Evolutionary conservation across 2,797 vertebrate genomes (phyloP).

Genomic region (Sciurus carolinensis): DNA sequence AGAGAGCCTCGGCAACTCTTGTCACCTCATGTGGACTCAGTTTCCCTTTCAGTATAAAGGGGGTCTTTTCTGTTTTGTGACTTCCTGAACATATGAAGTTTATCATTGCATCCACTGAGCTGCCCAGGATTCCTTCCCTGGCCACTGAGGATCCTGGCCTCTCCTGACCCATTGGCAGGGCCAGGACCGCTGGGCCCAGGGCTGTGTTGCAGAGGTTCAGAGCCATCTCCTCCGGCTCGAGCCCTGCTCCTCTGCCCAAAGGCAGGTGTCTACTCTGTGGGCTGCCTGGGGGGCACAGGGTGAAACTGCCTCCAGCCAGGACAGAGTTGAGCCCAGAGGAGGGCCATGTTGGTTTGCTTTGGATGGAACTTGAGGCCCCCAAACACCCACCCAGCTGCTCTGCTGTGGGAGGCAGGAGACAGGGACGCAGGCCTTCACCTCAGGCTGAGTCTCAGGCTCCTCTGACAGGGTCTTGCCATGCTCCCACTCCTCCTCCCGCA

Average conservation of each 20-base stretch:
- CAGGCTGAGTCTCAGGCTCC: not conserved
- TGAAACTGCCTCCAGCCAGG: not conserved
- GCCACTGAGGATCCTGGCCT: not conserved
- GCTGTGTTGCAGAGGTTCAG: not conserved
- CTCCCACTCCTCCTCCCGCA: not conserved
- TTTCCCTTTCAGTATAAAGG: not conserved
- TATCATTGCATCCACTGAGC: not conserved
- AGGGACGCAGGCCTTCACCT: not conserved
- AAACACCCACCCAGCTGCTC: not conserved
- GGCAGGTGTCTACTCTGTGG: not conserved
- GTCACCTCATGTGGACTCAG: not conserved
- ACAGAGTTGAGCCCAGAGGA: not conserved
- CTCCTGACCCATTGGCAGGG: not conserved
- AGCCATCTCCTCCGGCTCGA: not conserved
- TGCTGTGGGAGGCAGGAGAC: not conserved
- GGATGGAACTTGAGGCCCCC: not conserved
- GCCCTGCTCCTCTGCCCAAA: not conserved
- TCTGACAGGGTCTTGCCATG: not conserved
- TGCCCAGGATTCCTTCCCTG: not conserved
- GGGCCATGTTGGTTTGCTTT: not conserved
- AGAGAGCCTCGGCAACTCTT: not conserved
- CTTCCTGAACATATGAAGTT: not conserved
- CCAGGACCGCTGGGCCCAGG: not conserved
- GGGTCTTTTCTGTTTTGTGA: not conserved
- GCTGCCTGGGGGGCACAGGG: not conserved